Percentiles rank a stretch among this genome's conserved stretches.
Evolutionary conservation across 2,888 invertebrate species (phyloP).

Genomic region (Eupeodes luniger): DNA sequence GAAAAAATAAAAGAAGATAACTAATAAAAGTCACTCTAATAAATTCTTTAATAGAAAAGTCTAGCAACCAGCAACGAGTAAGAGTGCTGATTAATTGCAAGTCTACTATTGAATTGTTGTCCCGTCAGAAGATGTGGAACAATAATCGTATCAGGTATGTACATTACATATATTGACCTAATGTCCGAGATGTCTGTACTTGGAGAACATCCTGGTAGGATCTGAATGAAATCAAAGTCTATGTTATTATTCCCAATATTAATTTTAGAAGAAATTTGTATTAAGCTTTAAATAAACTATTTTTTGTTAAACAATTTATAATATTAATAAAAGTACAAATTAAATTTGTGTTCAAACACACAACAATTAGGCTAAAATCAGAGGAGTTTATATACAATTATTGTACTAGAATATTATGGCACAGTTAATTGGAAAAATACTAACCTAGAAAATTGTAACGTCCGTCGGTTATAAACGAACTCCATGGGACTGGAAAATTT

Average conservation of each 20-base stretch:
- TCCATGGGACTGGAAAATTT: no score
- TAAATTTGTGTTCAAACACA: no score
- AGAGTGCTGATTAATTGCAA: constrained; percentile 73
- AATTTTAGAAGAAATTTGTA: no score
- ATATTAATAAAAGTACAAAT: no score
- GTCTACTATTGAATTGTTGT: constrained; percentile 55
- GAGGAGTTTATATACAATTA: no score
- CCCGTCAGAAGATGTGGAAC: constrained; percentile 64
- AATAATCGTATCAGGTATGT: constrained; percentile 42
- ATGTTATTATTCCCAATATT: not conserved
- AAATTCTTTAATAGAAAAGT: constrained; percentile 72
- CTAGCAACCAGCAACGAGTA: constrained; percentile 15
- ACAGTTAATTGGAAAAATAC: no score
- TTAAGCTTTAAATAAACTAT: no score
- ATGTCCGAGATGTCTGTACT: constrained; percentile 60
- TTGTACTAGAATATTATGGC: no score
- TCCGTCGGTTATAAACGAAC: no score
- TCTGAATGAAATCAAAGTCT: constrained; percentile 11
- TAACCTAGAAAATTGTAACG: no score
- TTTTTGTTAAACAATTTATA: no score
- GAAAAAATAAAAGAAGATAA: constrained; percentile 23
- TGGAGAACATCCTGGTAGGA: constrained; percentile 62
- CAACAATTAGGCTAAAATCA: no score
- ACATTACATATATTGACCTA: constrained; percentile 44
- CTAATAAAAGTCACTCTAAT: constrained; percentile 64